A percentile compares a stretch with the other conserved stretches of the same genome.
Evolutionary conservation across 2,888 invertebrate species (phyloP).

Genomic region (Acronicta psi): DNA sequence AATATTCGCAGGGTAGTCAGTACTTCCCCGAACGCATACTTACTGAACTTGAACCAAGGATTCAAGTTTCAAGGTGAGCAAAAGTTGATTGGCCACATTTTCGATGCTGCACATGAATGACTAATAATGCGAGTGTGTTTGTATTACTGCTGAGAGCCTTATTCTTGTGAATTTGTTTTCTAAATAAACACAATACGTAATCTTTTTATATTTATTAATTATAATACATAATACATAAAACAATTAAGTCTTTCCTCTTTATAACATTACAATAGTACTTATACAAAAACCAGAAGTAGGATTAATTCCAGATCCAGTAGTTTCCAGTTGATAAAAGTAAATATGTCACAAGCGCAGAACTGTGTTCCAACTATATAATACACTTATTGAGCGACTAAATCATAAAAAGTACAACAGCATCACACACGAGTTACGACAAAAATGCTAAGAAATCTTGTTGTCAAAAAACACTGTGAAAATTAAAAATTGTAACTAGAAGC

Average conservation of each 20-base stretch:
- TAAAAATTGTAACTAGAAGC: slow-evolving; percentile 20
- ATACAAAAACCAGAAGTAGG: too few relatives aligned
- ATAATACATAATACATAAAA: too few relatives aligned
- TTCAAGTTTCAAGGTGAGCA: background rate
- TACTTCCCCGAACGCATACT: background rate
- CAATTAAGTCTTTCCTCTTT: too few relatives aligned
- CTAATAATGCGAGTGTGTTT: background rate
- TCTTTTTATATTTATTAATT: too few relatives aligned
- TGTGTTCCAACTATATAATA: too few relatives aligned
- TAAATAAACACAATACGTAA: too few relatives aligned
- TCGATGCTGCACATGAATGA: background rate
- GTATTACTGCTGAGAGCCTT: too few relatives aligned
- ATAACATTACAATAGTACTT: too few relatives aligned
- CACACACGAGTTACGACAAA: slow-evolving; percentile 17
- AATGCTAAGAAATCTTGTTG: background rate
- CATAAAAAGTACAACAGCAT: slow-evolving; percentile 17
- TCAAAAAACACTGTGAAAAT: slow-evolving; percentile 30
- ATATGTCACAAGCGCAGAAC: too few relatives aligned
- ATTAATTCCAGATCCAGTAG: too few relatives aligned
- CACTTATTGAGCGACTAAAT: background rate
- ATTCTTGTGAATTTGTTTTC: too few relatives aligned
- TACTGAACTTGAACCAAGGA: background rate
- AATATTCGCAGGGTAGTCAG: background rate
- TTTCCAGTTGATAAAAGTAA: too few relatives aligned
- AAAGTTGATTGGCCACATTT: background rate